phyloP scores from a whole-genome alignment of 2,888 invertebrate genomes.

The Drosophila pegasa region DNA sequence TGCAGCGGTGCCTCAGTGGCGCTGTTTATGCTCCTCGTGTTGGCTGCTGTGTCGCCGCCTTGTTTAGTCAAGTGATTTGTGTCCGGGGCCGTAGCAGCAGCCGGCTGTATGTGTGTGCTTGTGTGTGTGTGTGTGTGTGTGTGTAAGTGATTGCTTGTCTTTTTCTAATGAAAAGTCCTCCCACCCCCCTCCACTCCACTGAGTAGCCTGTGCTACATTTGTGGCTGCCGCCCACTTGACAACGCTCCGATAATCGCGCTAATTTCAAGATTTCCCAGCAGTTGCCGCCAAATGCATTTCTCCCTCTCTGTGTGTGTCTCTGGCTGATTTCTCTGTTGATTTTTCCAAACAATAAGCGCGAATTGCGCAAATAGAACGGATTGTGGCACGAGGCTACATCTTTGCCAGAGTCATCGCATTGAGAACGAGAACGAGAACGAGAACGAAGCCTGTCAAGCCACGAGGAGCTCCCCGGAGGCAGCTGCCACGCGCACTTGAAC shows the following conservation, averaged over 20 bases:
- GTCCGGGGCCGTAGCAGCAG: slow-evolving; percentile 31
- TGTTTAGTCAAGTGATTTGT: slow-evolving; percentile 80
- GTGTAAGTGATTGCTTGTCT: slow-evolving; percentile 79
- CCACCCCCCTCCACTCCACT: slow-evolving; percentile 13
- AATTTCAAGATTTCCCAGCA: slow-evolving; percentile 84
- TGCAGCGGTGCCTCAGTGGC: slow-evolving; percentile 67
- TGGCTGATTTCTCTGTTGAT: slow-evolving; percentile 50
- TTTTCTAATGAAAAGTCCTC: slow-evolving; percentile 56
- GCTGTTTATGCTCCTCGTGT: slow-evolving; percentile 53
- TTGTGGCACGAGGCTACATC: slow-evolving; percentile 43
- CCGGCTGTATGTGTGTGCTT: slow-evolving; percentile 54
- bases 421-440: slow-evolving; percentile 5
- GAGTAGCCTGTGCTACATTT: slow-evolving; percentile 49
- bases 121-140: slow-evolving; percentile 14
- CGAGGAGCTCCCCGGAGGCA: slow-evolving; percentile 73
- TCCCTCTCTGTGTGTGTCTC: slow-evolving; percentile 46
- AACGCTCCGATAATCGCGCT: slow-evolving; percentile 84
- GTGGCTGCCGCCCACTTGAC: slow-evolving; percentile 66
- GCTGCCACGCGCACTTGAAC: slow-evolving; percentile 69
- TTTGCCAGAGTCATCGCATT: slow-evolving; percentile 33
- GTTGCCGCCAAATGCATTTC: slow-evolving; percentile 71
- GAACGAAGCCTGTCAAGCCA: slow-evolving; percentile 49
- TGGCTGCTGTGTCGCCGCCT: slow-evolving; percentile 67
- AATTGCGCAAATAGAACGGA: slow-evolving; percentile 73
- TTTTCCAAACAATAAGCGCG: slow-evolving; percentile 80